Evolutionary conservation across 2,113 vertebrate genomes (phyloP).

Genomic region (Scomber japonicus): DNA sequence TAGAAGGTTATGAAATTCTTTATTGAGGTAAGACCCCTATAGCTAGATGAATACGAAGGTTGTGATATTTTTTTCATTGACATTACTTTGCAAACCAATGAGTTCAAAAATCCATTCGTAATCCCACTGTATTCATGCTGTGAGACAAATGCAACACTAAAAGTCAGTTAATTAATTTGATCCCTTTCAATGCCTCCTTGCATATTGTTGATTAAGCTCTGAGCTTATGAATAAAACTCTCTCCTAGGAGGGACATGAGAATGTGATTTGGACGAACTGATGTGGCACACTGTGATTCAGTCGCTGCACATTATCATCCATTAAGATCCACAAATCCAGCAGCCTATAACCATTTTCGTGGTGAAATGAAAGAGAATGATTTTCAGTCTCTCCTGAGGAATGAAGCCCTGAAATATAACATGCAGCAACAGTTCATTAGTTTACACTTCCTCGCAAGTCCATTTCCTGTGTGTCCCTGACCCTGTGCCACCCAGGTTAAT

Average conservation of each 20-base stretch:
- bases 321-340: conserved; percentile 53
- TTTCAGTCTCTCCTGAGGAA: conserved; percentile 40
- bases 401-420: conserved; percentile 37
- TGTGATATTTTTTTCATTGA: conserved; percentile 30
- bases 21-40: conserved; percentile 58
- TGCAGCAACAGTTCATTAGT: conserved; percentile 61
- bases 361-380: conserved; percentile 52
- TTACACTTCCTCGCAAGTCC: conserved; percentile 41
- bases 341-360: conserved; percentile 55
- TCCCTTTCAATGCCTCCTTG: conserved; percentile 68
- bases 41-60: conserved; percentile 42
- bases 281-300: conserved; percentile 63
- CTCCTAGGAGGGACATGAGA: conserved; percentile 53
- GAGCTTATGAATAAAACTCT: conserved; percentile 74
- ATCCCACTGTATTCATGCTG: conserved; percentile 54
- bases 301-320: conserved; percentile 68
- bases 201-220: conserved; percentile 72
- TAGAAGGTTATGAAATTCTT: conserved; percentile 44
- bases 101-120: conserved; percentile 54
- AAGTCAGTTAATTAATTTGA: conserved; percentile 72
- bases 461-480: conserved; percentile 55
- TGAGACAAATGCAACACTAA: conserved; percentile 70
- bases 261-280: conserved; percentile 69
- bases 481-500: conserved; percentile 64
- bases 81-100: conserved; percentile 38